These are phyloP conservation scores for Lasioglossum lativentre DNA, from an alignment of 2,888 invertebrate species.

Conservation along the genomic window DNA sequence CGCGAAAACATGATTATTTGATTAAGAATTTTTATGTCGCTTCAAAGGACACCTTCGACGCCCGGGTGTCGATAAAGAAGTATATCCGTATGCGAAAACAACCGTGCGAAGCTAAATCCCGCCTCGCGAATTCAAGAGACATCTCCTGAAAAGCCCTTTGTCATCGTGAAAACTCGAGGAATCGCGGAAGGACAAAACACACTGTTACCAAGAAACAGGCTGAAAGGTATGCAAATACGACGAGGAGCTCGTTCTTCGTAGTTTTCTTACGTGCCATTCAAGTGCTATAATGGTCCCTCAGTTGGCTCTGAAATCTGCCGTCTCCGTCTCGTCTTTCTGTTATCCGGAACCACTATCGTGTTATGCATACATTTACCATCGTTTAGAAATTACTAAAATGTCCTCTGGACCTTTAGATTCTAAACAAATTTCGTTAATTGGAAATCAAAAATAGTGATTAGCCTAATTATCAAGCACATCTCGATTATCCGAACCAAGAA, in stretches of 20 bases:
- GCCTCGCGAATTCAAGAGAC: not conserved
- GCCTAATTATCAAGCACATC: no score
- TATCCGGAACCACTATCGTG: not conserved
- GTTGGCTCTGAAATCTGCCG: not conserved
- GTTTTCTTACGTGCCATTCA: not conserved
- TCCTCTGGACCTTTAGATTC: not conserved
- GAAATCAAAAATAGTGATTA: no score
- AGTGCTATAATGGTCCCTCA: not conserved
- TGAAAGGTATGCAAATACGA: constrained; percentile 51
- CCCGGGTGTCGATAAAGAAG: not conserved
- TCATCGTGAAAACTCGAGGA: not conserved
- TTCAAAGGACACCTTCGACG: not conserved
- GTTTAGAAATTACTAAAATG: not conserved
- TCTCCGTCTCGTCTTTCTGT: not conserved
- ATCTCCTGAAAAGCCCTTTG: not conserved
- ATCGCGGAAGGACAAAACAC: not conserved
- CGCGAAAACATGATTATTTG: not conserved
- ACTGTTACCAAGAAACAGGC: not conserved
- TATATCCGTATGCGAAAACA: not conserved
- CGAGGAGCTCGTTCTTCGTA: not conserved
- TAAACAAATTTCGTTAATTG: no score
- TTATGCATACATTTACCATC: not conserved
- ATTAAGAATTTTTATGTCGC: not conserved
- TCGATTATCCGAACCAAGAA: no score
- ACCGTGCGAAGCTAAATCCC: not conserved